These are phyloP conservation scores for Therioaphis trifolii DNA, from an alignment of 2,888 invertebrate genomes.

Conservation along the genomic window DNA sequence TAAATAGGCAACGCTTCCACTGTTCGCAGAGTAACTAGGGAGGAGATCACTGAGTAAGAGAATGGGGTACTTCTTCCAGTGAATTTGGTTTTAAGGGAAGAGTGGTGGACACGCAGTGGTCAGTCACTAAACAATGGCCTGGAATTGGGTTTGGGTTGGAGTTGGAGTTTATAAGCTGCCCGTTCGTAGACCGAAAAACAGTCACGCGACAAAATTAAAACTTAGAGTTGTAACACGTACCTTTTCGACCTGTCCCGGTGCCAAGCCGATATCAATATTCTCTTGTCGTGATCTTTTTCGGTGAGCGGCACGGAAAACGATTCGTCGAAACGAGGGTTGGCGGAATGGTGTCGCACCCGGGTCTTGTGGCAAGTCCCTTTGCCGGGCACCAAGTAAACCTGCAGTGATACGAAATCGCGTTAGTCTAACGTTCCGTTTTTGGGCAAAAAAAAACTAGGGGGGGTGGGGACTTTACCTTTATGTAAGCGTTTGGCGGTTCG, in stretches of 20 bases:
- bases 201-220: too few relatives aligned
- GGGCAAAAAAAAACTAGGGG: slow-evolving; percentile 27
- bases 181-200: too few relatives aligned
- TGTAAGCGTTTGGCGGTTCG: slow-evolving; percentile 44
- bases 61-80: too few relatives aligned
- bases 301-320: slow-evolving; percentile 78
- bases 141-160: too few relatives aligned
- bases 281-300: slow-evolving; percentile 72
- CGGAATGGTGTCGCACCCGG: slow-evolving; percentile 82
- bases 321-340: slow-evolving; percentile 83
- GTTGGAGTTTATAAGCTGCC: too few relatives aligned
- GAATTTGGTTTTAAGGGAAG: too few relatives aligned
- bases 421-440: slow-evolving; percentile 61
- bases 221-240: slow-evolving; percentile 71
- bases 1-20: too few relatives aligned
- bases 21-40: too few relatives aligned
- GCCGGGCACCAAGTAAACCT: slow-evolving; percentile 74
- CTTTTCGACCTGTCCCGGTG: slow-evolving; percentile 84
- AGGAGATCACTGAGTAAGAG: too few relatives aligned
- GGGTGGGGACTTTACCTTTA: slow-evolving; percentile 23
- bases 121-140: too few relatives aligned
- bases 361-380: slow-evolving; percentile 78
- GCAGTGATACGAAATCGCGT: slow-evolving; percentile 64
- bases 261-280: slow-evolving; percentile 85
- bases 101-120: too few relatives aligned